phyloP scores from a whole-genome alignment of 2,888 invertebrate genomes.

The Epinotia ramella region DNA sequence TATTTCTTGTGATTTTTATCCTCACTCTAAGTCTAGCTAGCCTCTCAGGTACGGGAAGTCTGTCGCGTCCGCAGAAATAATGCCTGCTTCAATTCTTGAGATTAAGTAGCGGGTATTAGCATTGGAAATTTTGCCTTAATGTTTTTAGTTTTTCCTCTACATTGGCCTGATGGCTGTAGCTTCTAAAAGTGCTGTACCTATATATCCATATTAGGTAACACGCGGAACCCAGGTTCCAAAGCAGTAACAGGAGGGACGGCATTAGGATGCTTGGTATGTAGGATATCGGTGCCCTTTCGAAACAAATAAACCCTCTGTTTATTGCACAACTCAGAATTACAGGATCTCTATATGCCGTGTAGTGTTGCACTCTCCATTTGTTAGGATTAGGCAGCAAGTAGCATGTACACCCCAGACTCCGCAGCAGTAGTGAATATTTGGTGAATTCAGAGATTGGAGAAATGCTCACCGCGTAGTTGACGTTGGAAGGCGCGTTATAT shows the following conservation, averaged over 20 bases:
- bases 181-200: neutral
- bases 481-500: slow-evolving; percentile 9
- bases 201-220: neutral
- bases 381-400: too few species aligned
- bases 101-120: neutral
- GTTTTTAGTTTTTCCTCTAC: neutral
- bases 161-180: neutral
- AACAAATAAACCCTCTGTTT: too few species aligned
- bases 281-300: too few species aligned
- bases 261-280: neutral
- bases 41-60: neutral
- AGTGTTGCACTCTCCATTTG: too few species aligned
- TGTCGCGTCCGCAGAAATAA: neutral
- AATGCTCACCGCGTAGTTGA: neutral
- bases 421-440: neutral
- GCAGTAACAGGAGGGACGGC: neutral
- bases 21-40: neutral
- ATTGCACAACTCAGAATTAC: too few species aligned
- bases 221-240: neutral
- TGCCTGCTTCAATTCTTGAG: neutral
- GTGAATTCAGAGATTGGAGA: neutral
- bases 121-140: too few species aligned
- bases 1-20: neutral
- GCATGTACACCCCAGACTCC: neutral
- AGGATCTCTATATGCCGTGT: too few species aligned